Evolutionary conservation across 1,140 invertebrate genomes (phyloP).

Genomic region (Ceratosolen solmsi): DNA sequence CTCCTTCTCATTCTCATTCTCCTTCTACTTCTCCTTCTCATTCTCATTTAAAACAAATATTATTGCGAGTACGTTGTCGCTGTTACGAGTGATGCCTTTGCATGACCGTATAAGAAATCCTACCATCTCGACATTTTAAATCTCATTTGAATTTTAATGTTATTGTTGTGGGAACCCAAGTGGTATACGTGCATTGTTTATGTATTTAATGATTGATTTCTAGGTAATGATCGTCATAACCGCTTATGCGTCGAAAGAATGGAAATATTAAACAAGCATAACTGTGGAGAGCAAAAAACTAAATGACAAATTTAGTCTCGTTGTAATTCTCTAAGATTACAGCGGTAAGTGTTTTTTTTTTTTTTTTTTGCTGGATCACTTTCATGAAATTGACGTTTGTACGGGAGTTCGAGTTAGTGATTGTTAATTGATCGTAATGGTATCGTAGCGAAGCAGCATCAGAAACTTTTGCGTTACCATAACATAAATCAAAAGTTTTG

Average conservation of each 20-base stretch:
- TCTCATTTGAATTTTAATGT: slow-evolving; percentile 47
- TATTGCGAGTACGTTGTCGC: slow-evolving; percentile 5
- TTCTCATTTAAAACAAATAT: neutral
- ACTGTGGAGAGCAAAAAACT: neutral
- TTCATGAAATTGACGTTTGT: too few relatives aligned
- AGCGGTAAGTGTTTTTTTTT: too few relatives aligned
- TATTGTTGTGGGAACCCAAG: neutral
- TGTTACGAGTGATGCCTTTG: neutral
- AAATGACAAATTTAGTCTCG: neutral
- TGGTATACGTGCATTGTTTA: neutral
- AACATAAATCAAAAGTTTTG: too few relatives aligned
- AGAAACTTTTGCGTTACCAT: too few relatives aligned
- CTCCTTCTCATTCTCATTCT: neutral
- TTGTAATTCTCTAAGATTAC: neutral
- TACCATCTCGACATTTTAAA: slow-evolving; percentile 11
- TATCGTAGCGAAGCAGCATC: too few relatives aligned
- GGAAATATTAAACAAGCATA: neutral
- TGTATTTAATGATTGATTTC: neutral
- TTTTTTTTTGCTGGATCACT: too few relatives aligned
- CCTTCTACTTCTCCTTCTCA: neutral
- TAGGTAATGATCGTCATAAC: neutral
- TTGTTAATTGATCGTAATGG: too few relatives aligned
- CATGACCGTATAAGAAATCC: neutral
- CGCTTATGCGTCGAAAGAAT: neutral
- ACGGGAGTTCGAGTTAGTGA: too few relatives aligned